Base-by-base conservation (phyloP, 2,797 vertebrate genomes). In the Erethizon dorsatum region DNA sequence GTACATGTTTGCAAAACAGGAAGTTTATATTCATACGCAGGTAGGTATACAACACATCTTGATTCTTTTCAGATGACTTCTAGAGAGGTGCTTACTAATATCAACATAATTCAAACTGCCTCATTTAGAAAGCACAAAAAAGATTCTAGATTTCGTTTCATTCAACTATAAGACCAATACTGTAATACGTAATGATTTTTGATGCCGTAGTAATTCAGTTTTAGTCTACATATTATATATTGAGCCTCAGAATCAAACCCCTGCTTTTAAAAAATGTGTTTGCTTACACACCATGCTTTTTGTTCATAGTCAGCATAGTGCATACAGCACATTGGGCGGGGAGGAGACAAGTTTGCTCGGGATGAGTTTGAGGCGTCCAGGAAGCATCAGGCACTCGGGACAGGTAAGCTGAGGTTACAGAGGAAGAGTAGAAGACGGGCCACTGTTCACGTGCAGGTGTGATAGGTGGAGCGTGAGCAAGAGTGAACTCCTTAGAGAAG, bases 121-220 rank as follows among this genome's bases (percentile, higher is more conserved):
- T 83, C 20, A 56, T 67, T 50, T 71, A 95, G 86, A 92, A 94
- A 67, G 41, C 59, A 91, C 13, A 69, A 84, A 88, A 75, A 88
- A 75, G 73, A 83, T 56, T 54, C 71, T 88, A 31, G 84, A 52
- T 7, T 93, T 84, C 57, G 33, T 96, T 82, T 83, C 31, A 75
- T 91, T 91, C 20, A 59, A 5, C 75, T 78, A 15, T 7, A 77
- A 59, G 47, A 77, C 45, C 54, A 10, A 37, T 92, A 67, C 26
- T 28, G 10, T 59, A 52, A 54, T 54, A 78, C 2, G 45, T 80
- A 52, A n/a, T 69, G 20, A 50, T 47, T 94, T 71, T 83, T 73
- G 75, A 50, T 86, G 65, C 17, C 37, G 1, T 33, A 59, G 65
- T 56, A 82, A n/a, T 57, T 75, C 52, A 78, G 50, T 94, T 90